A percentile compares a stretch with the other conserved stretches of the same genome.
phyloP scores from a whole-genome alignment of 2,797 vertebrate species.

The Lophius americanus region DNA sequence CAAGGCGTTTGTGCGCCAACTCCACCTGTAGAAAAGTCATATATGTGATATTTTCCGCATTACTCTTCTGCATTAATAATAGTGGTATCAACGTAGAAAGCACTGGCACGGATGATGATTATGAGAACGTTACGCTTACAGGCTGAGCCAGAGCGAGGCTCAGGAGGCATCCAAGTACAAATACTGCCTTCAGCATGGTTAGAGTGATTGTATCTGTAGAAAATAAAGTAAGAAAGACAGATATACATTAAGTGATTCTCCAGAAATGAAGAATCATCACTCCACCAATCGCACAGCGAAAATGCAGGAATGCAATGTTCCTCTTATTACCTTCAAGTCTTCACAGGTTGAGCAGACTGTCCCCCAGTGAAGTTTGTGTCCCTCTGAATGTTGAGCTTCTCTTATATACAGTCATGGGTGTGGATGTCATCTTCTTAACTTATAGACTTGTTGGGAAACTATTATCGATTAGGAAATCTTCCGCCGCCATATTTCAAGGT shows the following conservation, averaged over 20 bases:
- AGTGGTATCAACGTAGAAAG: too few relatives aligned
- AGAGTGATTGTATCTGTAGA: too few relatives aligned
- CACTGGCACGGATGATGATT: too few relatives aligned
- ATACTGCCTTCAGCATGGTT: slow-evolving; percentile 23
- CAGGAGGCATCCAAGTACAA: slow-evolving; percentile 42
- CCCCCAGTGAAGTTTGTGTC: not conserved
- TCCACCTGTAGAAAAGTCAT: not conserved
- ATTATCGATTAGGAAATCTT: slow-evolving; percentile 18
- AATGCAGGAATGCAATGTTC: not conserved
- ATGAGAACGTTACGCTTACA: not conserved
- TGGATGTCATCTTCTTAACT: not conserved
- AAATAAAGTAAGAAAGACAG: too few relatives aligned
- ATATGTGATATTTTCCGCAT: not conserved
- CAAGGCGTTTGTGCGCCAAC: not conserved
- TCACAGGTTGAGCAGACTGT: not conserved
- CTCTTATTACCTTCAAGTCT: slow-evolving; percentile 17
- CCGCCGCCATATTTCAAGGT: slow-evolving; percentile 2
- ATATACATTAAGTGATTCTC: too few relatives aligned
- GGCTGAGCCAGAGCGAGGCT: slow-evolving; percentile 16
- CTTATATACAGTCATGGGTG: slow-evolving; percentile 28
- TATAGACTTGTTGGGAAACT: not conserved
- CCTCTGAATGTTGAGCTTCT: not conserved
- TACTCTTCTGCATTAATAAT: not conserved
- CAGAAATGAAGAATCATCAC: too few relatives aligned
- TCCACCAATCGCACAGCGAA: not conserved